Evolutionary conservation across 2,888 invertebrate genomes (phyloP).

Genomic region (Molorchus minor): DNA sequence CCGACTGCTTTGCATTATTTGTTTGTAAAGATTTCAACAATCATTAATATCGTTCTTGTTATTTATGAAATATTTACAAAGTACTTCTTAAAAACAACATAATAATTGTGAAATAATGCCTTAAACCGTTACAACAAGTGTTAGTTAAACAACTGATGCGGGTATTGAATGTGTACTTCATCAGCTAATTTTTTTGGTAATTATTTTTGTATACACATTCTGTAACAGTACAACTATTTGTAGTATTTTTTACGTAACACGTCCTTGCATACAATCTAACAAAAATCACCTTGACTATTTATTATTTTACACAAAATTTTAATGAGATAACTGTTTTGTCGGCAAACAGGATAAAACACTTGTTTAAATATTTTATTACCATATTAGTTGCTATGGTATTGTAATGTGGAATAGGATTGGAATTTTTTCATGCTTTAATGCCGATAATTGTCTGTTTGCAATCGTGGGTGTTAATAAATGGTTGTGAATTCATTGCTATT

Average conservation of each 20-base stretch:
- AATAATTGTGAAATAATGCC: background rate
- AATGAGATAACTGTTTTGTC: background rate
- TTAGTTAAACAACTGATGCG: background rate
- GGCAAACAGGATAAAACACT: background rate
- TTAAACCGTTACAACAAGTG: background rate
- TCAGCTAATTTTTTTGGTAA: background rate
- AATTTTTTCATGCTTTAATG: background rate
- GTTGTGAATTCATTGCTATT: too few species aligned
- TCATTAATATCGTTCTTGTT: too few species aligned
- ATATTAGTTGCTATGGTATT: background rate
- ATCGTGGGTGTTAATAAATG: conserved; percentile 1
- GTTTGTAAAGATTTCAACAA: too few species aligned
- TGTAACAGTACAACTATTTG: background rate
- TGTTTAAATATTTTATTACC: background rate
- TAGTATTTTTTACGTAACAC: background rate
- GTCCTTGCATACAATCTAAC: conserved; percentile 2
- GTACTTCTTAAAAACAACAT: too few species aligned
- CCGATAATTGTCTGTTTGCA: background rate
- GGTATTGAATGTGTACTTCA: background rate
- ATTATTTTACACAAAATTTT: background rate
- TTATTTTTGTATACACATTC: background rate
- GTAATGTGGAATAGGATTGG: background rate
- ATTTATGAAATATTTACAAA: too few species aligned
- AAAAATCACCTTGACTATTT: conserved; percentile 5
- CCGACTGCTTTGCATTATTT: too few species aligned